Evolutionary conservation across 2,888 invertebrate genomes (phyloP).

Genomic region (Tribolium freemani): DNA sequence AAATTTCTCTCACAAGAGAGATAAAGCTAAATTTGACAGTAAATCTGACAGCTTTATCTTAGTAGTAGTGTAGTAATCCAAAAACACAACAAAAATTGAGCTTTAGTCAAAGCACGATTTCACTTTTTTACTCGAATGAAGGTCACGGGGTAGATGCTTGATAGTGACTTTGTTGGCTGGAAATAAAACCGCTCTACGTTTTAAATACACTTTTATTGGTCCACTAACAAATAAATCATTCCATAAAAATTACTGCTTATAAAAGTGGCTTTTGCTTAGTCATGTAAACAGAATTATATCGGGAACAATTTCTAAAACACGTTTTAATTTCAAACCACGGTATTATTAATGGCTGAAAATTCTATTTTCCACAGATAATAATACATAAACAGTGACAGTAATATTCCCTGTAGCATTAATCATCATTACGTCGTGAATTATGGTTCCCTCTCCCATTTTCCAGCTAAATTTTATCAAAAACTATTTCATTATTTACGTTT

Average conservation of each 20-base stretch:
- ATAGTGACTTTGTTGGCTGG: background rate
- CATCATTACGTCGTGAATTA: too few relatives aligned
- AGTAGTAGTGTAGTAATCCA: too few relatives aligned
- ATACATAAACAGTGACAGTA: conserved; percentile 20
- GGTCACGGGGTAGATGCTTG: too few relatives aligned
- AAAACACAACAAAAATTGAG: too few relatives aligned
- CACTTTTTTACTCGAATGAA: too few relatives aligned
- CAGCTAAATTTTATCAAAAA: background rate
- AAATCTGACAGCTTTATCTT: too few relatives aligned
- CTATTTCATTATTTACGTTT: background rate
- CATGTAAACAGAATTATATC: background rate
- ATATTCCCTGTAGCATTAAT: conserved; percentile 9
- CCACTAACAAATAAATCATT: background rate
- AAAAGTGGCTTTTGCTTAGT: background rate
- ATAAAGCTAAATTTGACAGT: too few relatives aligned
- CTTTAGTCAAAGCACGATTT: too few relatives aligned
- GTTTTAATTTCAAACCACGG: background rate
- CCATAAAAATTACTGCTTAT: background rate
- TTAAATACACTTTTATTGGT: background rate
- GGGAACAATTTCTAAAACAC: background rate
- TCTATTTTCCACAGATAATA: conserved; percentile 10
- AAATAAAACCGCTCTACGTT: background rate
- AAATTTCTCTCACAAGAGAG: too few relatives aligned
- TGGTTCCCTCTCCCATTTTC: background rate
- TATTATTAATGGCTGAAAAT: conserved; percentile 11